These are phyloP conservation scores for Lamellibrachia luymesi DNA, from an alignment of 1,140 invertebrate species.

Conservation along the genomic window DNA sequence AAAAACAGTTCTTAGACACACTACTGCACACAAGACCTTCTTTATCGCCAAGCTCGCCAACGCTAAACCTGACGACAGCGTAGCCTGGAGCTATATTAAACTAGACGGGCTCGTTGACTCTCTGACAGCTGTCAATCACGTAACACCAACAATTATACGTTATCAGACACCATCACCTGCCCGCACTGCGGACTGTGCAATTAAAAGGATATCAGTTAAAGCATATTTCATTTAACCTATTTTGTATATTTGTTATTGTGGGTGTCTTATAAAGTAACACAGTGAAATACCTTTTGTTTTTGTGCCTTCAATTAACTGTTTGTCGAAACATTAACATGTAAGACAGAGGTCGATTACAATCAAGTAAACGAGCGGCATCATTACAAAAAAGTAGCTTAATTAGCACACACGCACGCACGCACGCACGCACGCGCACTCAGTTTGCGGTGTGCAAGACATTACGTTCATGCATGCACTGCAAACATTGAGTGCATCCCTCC, in stretches of 20 bases:
- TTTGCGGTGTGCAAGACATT: too few species aligned
- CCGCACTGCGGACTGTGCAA: neutral
- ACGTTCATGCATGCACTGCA: too few species aligned
- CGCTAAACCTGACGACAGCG: neutral
- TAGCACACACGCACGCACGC: too few species aligned
- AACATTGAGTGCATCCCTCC: too few species aligned
- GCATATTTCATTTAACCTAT: neutral
- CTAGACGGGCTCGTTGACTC: neutral
- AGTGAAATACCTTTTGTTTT: too few species aligned
- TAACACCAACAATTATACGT: neutral
- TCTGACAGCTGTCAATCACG: neutral
- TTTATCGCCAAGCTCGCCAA: neutral
- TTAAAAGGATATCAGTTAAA: neutral
- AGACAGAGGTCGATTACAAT: too few species aligned
- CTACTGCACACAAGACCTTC: neutral
- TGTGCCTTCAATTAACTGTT: too few species aligned
- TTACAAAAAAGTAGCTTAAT: too few species aligned
- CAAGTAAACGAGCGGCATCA: too few species aligned
- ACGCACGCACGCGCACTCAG: too few species aligned
- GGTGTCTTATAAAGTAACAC: neutral
- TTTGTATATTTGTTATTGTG: neutral
- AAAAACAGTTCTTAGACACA: neutral
- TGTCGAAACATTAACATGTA: too few species aligned
- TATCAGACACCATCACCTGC: neutral
- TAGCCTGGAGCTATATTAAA: neutral